Evolutionary conservation across 2,797 vertebrate species (phyloP).

Genomic region (Scleropages formosus): DNA sequence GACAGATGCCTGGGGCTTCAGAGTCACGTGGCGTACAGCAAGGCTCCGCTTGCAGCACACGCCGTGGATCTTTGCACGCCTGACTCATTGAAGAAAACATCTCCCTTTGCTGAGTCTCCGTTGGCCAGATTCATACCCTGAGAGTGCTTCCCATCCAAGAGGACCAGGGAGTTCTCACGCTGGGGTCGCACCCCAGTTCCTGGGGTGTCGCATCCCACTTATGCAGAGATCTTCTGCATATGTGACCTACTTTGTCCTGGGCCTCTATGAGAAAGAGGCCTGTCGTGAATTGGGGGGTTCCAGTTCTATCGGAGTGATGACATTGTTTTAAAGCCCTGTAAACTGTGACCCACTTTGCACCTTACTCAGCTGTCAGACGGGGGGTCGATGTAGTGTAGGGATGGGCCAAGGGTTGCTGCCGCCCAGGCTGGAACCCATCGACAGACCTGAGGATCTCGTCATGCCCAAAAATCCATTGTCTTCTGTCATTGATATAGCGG

Average conservation of each 20-base stretch:
- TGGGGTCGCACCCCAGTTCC: too few relatives aligned
- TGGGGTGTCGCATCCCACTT: too few relatives aligned
- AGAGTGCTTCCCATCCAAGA: too few relatives aligned
- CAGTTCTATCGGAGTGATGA: conserved; percentile 10
- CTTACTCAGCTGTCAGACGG: conserved; percentile 26
- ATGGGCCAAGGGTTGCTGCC: background rate
- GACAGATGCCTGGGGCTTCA: too few relatives aligned
- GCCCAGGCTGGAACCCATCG: conserved; percentile 24
- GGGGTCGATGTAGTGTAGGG: background rate
- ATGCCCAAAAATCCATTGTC: background rate
- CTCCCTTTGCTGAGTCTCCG: too few relatives aligned
- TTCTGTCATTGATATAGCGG: background rate
- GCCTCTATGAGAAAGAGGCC: background rate
- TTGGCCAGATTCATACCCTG: too few relatives aligned
- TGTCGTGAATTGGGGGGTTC: background rate
- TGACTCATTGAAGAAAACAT: too few relatives aligned
- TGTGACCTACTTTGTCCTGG: conserved; percentile 9
- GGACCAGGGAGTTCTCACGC: too few relatives aligned
- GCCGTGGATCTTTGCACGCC: too few relatives aligned
- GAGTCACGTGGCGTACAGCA: too few relatives aligned
- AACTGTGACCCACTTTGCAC: conserved; percentile 34
- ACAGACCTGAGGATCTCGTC: too few relatives aligned
- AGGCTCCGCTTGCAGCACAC: too few relatives aligned
- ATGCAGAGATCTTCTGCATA: background rate
- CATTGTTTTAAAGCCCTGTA: conserved; percentile 8